phyloP scores from a whole-genome alignment of 2,888 invertebrate genomes.

The Euzetes globulus region DNA sequence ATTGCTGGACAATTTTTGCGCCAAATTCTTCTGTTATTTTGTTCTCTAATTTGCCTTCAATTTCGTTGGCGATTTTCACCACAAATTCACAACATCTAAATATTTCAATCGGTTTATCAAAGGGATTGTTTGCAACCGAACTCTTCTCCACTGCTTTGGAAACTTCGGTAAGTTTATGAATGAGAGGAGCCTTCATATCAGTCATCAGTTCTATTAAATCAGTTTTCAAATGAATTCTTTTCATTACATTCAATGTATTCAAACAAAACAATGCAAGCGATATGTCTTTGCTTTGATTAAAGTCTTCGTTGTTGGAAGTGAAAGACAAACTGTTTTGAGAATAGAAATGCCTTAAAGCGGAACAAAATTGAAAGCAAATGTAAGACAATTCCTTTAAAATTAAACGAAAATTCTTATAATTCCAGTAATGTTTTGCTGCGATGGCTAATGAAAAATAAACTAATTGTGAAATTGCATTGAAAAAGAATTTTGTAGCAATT shows the following conservation, averaged over 20 bases:
- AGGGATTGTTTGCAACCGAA: not conserved
- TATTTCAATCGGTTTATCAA: not conserved
- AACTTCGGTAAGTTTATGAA: not conserved
- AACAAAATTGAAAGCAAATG: not conserved
- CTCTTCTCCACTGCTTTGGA: not conserved
- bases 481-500: not conserved
- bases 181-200: not conserved
- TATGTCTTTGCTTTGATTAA: not conserved
- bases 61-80: not conserved
- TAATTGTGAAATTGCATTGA: constrained; percentile 2
- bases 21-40: not conserved
- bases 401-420: not conserved
- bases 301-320: not conserved
- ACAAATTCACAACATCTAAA: not conserved
- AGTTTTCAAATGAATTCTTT: not conserved
- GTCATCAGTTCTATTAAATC: constrained; percentile 1
- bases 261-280: not conserved
- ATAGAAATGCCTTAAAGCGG: too few relatives aligned
- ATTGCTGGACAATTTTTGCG: not conserved
- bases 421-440: not conserved
- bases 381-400: not conserved
- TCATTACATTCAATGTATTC: not conserved
- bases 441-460: not conserved
- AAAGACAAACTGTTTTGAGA: not conserved
- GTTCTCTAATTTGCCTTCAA: not conserved